A percentile compares a stretch with the other conserved stretches of the same genome.
Conservation (phyloP, 2,797 vertebrate genomes). For the Coregonus ussuriensis region DNA sequence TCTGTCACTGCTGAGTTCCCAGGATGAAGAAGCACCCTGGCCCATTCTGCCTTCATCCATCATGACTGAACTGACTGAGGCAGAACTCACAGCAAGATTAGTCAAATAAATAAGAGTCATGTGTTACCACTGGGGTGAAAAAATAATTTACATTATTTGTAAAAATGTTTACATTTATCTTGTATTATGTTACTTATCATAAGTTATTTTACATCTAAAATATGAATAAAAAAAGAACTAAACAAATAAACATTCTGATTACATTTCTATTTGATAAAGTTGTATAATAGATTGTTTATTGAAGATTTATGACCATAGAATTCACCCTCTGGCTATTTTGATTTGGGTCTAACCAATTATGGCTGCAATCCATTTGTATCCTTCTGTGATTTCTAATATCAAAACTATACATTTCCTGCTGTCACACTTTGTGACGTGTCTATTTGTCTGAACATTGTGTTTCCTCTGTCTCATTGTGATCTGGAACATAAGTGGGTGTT, state of each 20-base stretch:
- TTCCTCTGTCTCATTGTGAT: constrained; percentile 60
- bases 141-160: neutral
- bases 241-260: neutral
- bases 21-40: constrained; percentile 9
- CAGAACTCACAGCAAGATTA: constrained; percentile 15
- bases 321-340: neutral
- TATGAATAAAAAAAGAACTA: neutral
- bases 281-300: neutral
- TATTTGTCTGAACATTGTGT: constrained; percentile 38
- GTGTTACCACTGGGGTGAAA: constrained; percentile 12
- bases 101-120: neutral
- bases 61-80: constrained; percentile 23
- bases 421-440: constrained; percentile 32
- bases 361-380: neutral
- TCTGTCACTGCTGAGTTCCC: constrained; percentile 30
- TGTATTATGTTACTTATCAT: neutral
- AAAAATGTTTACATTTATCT: neutral
- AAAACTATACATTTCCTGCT: neutral
- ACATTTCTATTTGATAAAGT: neutral
- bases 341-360: neutral
- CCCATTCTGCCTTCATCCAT: constrained; percentile 21
- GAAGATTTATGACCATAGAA: neutral
- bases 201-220: neutral
- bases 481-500: constrained; percentile 58
- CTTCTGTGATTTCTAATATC: neutral